Base-by-base conservation (phyloP, 2,888 invertebrate species). In the Cantharis nigra region DNA sequence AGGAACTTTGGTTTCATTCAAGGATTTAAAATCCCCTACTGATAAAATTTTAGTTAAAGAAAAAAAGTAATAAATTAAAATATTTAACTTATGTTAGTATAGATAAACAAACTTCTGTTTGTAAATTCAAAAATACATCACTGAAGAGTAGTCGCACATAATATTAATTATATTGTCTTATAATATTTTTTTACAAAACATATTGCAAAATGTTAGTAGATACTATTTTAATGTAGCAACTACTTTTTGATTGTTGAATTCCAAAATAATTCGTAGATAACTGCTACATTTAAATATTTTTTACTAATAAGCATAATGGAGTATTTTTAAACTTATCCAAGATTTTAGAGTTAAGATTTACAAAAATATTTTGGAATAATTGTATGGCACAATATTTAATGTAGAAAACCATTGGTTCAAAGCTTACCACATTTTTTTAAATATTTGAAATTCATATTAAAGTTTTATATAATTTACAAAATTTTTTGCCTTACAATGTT, bases 1-100 rank as follows among this genome's bases (percentile, higher is more conserved):
- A 91, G 91, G 91, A 91, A 91, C 91, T 91, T 91, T 91, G 91
- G 91, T 91, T 91, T 90, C 91, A 89, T 90, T 90, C 89, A 86
- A 89, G 88, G 89, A 89, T 87, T 85, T 85, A 81, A 85, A 85
- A 81, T 82, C 85, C 80, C 83, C 81, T 86, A 85, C 84, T 85
- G 63, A 82, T 71, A 77, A 82, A 79, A 76, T 82, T 82, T 78
- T 82, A 82, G 78, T 79, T 63, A 79, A 80, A 78, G 69, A 20
- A 74, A 69, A 20, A 74, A 69, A 28, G 26, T 63, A 78, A 78
- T 74, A 78, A 76, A 80, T 49, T 49, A 49, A 49, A 49, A 49
- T 49, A n/a, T 13, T 33, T n/a, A 33, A 33, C n/a, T 49, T 49
- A 49, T 49, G 49, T 49, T 49, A 49, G n/a, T 49, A n/a, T 49